These are phyloP conservation scores for Drosophila pectinifera DNA, from an alignment of 1,140 invertebrate genomes.

Conservation along the genomic window DNA sequence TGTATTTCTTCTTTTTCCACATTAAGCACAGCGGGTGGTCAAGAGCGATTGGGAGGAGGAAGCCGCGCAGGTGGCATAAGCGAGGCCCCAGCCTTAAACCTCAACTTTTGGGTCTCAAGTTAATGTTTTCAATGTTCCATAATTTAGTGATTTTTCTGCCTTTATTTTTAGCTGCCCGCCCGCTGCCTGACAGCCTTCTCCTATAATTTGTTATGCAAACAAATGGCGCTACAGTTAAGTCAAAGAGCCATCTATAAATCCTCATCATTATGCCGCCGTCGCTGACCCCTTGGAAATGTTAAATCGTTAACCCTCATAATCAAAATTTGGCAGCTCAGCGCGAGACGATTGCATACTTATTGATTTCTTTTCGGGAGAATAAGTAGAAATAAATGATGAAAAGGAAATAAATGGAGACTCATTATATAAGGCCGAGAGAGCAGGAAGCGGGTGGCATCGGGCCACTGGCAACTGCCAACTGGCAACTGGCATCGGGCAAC, in stretches of 20 bases:
- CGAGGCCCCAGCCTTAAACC: slow-evolving; percentile 44
- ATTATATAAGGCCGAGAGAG: slow-evolving; percentile 53
- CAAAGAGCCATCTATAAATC: slow-evolving; percentile 69
- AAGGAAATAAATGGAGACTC: slow-evolving; percentile 58
- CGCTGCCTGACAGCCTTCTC: slow-evolving; percentile 13
- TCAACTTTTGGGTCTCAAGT: slow-evolving; percentile 11
- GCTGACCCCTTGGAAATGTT: slow-evolving; percentile 26
- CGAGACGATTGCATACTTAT: slow-evolving; percentile 56
- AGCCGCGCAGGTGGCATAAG: slow-evolving; percentile 67
- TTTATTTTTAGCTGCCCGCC: slow-evolving; percentile 21
- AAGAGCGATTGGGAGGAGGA: slow-evolving; percentile 8
- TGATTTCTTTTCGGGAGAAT: slow-evolving; percentile 45
- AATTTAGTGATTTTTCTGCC: slow-evolving; percentile 55
- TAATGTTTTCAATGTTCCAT: slow-evolving; percentile 67
- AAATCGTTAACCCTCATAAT: slow-evolving; percentile 68
- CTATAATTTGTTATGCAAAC: slow-evolving; percentile 75
- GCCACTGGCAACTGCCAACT: slow-evolving; percentile 1
- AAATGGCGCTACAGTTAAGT: slow-evolving; percentile 73
- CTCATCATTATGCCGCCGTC: slow-evolving; percentile 48
- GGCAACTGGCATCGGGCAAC: slow-evolving; percentile 17
- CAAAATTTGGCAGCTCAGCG: slow-evolving; percentile 64
- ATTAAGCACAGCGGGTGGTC: slow-evolving; percentile 61
- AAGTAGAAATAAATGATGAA: slow-evolving; percentile 14
- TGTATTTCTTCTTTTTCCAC: slow-evolving; percentile 19
- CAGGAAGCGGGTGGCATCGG: slow-evolving; percentile 17